Evolutionary conservation across 1,140 invertebrate genomes (phyloP), one percentile per base, ranked within the genome.

Genomic region (Ostrea edulis): DNA sequence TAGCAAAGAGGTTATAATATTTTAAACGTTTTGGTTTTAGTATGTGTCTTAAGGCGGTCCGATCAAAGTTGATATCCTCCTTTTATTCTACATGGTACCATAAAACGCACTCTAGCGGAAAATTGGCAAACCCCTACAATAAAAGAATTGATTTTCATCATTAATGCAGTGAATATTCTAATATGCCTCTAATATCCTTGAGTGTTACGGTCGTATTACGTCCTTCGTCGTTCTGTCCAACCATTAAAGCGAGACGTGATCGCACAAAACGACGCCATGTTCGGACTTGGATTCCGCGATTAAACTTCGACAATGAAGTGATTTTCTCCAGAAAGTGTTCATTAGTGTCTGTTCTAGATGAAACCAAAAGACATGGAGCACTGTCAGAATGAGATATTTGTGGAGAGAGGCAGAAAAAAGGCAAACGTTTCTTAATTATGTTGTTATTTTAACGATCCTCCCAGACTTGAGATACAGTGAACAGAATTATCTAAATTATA

Each of bases 91-190:
- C 68, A 77, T 17, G 68, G 29, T 29, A 77, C 11, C 25, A 77
- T 77, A 77, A 77, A 77, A 77, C 8, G 7, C 25, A 35, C 68
- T 77, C 68, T 77, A 25, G 68, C 12, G 68, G 68, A 25, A 77
- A 77, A 35, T 77, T 77, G 35, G 25, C 68, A 77, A 77, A 77
- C 11, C 68, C 68, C 11, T 77, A 25, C 68, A 35, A 77, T 77
- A 77, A 77, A 77, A 77, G 68, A 77, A 77, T 77, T 77, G 35
- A 25, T 25, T 77, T 77, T 77, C 68, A 77, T 77, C 68, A 77
- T 35, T 77, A 77, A 77, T 29, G 35, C 22, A 29, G 68, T 29
- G 29, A 77, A 77, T 77, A 25, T 77, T 77, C 68, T 29, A 35
- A 77, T 77, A 77, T 77, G 68, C 68, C 11, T 77, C 68, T 77